Base-by-base conservation (phyloP, 2,888 invertebrate genomes). In the Leucozona laternaria region DNA sequence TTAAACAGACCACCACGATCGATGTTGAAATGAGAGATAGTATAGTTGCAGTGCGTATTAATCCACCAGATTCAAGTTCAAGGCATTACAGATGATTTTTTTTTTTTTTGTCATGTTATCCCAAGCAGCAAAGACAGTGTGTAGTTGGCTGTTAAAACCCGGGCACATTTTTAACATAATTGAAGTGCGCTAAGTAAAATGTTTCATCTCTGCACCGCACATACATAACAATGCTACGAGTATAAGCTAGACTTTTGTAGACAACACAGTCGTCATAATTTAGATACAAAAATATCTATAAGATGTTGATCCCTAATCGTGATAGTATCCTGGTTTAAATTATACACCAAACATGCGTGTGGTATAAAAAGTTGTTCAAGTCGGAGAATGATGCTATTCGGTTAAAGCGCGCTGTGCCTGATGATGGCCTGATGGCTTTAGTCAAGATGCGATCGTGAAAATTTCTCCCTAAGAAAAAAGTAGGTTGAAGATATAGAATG, bases 291-390 rank as follows among this genome's bases (percentile, higher is more conserved):
- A 86, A 82, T 82, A 86, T 86, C 82, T 86, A 57, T 53, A 34
- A 78, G 73, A 86, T 86, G 86, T 78, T 75, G 62, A 75, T 86
- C 75, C 82, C 82, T 82, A 85, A 82, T 79, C 70, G 86, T 82
- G 78, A 86, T 71, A 50, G 66, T 85, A 85, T 85, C 85, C 85
- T 81, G 85, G 85, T 81, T 31, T 15, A 70, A 37, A 68, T 45
- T 22, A 31, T 45, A 64, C 31, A 48, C 58, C 7, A 45, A 48
- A 13, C 2, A 45, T 64, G 45, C 25, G 28, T 64, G 45, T 64
- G 64, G 45, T 64, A 45, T 3, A 28, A 28, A 50, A 28, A 28
- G 34, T 48, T 66, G 37, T 22, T 37, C 20, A 60, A 60, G 22
- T 37, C 13, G 15, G 4, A 37, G 53, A 31, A 55, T 75, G 43